phyloP scores from a whole-genome alignment of 2,888 invertebrate genomes.

The Drosophila sordidula region DNA sequence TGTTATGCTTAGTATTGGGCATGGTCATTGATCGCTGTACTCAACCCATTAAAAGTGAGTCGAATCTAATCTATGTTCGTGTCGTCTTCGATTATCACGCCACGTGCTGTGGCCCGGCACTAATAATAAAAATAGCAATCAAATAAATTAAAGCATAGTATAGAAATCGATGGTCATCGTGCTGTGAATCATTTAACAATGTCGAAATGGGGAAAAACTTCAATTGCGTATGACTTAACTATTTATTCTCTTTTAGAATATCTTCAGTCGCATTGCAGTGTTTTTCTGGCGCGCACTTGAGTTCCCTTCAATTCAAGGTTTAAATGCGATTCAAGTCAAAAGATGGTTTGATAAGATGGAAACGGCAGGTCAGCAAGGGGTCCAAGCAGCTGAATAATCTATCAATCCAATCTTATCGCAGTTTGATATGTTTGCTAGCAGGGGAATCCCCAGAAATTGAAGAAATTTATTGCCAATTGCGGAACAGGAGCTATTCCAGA shows the following conservation, averaged over 20 bases:
- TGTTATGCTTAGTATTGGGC: neutral
- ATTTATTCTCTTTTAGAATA: neutral
- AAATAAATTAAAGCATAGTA: neutral
- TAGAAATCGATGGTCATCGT: constrained; percentile 8
- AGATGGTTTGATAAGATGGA: too few relatives aligned
- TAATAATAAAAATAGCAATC: neutral
- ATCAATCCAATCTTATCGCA: neutral
- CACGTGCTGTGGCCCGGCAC: constrained; percentile 13
- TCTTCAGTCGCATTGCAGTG: neutral
- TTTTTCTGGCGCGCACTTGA: neutral
- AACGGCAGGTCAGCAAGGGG: too few relatives aligned
- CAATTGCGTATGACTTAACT: constrained; percentile 13
- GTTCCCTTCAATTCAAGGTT: too few relatives aligned
- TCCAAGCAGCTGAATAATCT: too few relatives aligned
- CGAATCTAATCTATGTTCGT: constrained; percentile 6
- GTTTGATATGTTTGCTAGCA: neutral
- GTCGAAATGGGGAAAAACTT: constrained; percentile 1
- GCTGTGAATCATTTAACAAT: constrained; percentile 17
- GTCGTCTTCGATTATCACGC: constrained; percentile 19
- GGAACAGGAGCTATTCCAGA: too few relatives aligned
- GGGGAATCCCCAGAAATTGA: neutral
- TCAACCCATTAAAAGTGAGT: neutral
- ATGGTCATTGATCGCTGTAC: constrained; percentile 4
- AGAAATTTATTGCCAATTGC: too few relatives aligned
- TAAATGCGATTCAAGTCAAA: too few relatives aligned